Percentiles rank a stretch among this genome's conserved stretches.
Evolutionary conservation across 2,888 invertebrate species (phyloP).

Genomic region (Dicyrtomina minuta): DNA sequence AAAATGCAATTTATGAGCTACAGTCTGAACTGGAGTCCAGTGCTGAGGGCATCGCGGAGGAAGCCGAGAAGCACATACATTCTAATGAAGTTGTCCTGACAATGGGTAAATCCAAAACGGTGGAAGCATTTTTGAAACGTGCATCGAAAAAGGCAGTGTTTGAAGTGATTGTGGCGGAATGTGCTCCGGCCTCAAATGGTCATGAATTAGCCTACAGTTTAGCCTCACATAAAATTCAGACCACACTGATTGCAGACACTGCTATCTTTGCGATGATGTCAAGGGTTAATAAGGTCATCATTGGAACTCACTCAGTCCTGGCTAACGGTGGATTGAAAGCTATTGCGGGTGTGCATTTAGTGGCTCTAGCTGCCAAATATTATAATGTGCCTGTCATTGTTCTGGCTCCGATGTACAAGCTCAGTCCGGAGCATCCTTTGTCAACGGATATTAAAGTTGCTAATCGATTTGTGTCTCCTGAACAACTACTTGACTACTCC

Average conservation of each 20-base stretch:
- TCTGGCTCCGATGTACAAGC: constrained; percentile 83
- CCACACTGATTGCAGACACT: constrained; percentile 81
- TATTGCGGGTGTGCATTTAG: constrained; percentile 73
- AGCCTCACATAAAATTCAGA: constrained; percentile 73
- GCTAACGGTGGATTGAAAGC: constrained; percentile 84
- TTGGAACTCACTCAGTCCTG: constrained; percentile 83
- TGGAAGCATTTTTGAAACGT: constrained; percentile 79
- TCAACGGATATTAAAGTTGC: constrained; percentile 74
- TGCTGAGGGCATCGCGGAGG: constrained; percentile 75
- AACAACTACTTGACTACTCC: constrained; percentile 69
- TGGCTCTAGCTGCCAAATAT: constrained; percentile 83
- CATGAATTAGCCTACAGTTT: constrained; percentile 79
- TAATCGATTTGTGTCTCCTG: constrained; percentile 74
- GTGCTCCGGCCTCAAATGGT: constrained; percentile 67
- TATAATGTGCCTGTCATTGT: constrained; percentile 89
- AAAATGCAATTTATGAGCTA: constrained; percentile 76
- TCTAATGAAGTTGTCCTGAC: constrained; percentile 88
- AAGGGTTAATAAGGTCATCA: constrained; percentile 86
- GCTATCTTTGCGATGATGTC: constrained; percentile 92
- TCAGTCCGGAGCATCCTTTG: constrained; percentile 78
- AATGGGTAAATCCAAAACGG: constrained; percentile 73
- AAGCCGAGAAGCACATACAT: constrained; percentile 86
- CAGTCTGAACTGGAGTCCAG: constrained; percentile 80
- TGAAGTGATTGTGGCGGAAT: constrained; percentile 84
- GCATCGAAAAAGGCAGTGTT: constrained; percentile 76